Percentiles rank a stretch among this genome's conserved stretches.
These are phyloP conservation scores for Salminus brasiliensis DNA, from an alignment of 2,113 vertebrate species.

Conservation along the genomic window DNA sequence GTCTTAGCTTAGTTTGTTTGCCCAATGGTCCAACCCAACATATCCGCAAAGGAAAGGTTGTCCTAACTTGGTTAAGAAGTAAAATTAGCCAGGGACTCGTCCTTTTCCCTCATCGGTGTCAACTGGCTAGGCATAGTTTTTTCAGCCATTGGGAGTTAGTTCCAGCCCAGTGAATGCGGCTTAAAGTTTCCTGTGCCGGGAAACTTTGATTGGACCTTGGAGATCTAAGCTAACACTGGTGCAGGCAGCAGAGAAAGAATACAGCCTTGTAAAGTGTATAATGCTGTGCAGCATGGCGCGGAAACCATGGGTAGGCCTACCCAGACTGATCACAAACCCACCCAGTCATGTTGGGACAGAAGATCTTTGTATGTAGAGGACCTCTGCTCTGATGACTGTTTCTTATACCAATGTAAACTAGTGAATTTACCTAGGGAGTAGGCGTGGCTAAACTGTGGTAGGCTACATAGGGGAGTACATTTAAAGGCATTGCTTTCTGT, in stretches of 20 bases:
- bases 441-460: too few species aligned
- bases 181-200: slow-evolving; percentile 18
- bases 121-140: slow-evolving; percentile 10
- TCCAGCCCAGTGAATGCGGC: slow-evolving; percentile 17
- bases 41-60: not conserved
- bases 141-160: slow-evolving; percentile 24
- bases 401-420: too few species aligned
- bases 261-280: not conserved
- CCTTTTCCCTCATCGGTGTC: slow-evolving; percentile 7
- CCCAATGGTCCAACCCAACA: not conserved
- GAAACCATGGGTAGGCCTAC: not conserved
- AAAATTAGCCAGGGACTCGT: not conserved
- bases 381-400: too few species aligned
- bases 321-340: not conserved
- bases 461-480: too few species aligned
- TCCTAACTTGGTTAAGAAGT: slow-evolving; percentile 14
- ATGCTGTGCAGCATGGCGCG: not conserved
- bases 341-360: too few species aligned
- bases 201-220: slow-evolving; percentile 36
- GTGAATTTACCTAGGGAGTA: too few species aligned
- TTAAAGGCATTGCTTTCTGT: too few species aligned
- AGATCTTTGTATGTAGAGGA: too few species aligned
- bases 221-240: slow-evolving; percentile 33
- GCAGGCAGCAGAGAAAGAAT: slow-evolving; percentile 12
- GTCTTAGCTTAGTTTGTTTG: not conserved